These are phyloP conservation scores for Psilopogon haemacephalus DNA, from an alignment of 2,113 vertebrate genomes.

Conservation along the genomic window DNA sequence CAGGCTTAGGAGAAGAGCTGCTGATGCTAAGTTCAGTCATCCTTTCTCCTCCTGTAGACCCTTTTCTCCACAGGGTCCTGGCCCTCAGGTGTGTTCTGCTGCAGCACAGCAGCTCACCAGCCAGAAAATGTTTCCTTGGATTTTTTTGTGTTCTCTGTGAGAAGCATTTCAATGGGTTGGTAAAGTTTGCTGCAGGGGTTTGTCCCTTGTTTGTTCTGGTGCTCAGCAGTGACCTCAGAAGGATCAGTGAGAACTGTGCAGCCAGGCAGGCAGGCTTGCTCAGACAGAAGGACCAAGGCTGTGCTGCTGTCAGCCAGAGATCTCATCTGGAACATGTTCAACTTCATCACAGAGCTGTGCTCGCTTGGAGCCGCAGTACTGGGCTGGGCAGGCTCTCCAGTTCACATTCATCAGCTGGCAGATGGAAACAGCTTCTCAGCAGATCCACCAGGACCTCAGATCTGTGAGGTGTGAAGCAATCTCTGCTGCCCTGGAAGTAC, in stretches of 20 bases:
- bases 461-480: background rate
- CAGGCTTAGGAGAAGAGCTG: background rate
- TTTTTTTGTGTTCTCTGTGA: background rate
- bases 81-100: background rate
- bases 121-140: accelerated
- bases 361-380: background rate
- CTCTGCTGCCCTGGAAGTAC: background rate
- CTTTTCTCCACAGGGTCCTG: background rate
- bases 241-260: accelerated
- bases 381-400: background rate
- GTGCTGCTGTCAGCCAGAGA: background rate
- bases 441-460: background rate
- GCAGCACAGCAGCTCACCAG: background rate
- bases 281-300: background rate
- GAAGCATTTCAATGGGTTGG: background rate
- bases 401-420: accelerated
- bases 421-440: background rate
- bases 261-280: background rate
- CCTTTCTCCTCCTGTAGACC: accelerated
- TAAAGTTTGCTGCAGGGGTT: background rate
- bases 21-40: accelerated
- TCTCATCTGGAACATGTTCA: background rate
- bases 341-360: accelerated
- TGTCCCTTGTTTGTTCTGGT: background rate
- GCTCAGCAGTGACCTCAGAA: background rate